phyloP scores from a whole-genome alignment of 2,113 vertebrate species.

The Galemys pyrenaicus region DNA sequence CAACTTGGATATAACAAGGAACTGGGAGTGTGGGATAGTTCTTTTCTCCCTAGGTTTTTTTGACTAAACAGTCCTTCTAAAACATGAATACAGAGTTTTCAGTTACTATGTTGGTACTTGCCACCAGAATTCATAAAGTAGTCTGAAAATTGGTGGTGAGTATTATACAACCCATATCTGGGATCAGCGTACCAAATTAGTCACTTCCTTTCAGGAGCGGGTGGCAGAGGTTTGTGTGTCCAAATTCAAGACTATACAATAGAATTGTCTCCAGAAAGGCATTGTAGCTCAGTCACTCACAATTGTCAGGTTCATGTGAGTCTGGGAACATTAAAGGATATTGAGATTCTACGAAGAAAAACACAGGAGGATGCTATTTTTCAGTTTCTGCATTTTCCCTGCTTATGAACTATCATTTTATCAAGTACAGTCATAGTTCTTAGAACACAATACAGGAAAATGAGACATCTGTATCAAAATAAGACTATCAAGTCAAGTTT shows the following conservation, averaged over 20 bases:
- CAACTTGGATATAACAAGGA: neutral
- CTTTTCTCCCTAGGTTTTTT: conserved; percentile 33
- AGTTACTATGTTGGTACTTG: neutral
- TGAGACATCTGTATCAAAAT: neutral
- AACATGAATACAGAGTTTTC: conserved; percentile 43
- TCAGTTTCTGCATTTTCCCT: neutral
- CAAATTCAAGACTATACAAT: neutral
- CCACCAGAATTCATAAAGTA: neutral
- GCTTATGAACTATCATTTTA: neutral
- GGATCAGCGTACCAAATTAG: neutral
- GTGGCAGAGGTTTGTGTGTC: neutral
- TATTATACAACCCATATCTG: conserved; percentile 5
- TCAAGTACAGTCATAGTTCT: neutral
- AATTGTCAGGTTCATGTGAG: neutral
- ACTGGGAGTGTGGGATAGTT: neutral
- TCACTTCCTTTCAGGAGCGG: neutral
- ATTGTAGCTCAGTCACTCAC: neutral
- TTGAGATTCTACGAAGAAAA: neutral
- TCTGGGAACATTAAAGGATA: conserved; percentile 26
- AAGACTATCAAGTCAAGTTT: too few relatives aligned
- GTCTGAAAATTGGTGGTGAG: conserved; percentile 43
- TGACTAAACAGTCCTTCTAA: conserved; percentile 50
- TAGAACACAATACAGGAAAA: neutral
- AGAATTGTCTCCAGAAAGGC: neutral
- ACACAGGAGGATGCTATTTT: neutral